phyloP scores from a whole-genome alignment of 2,797 vertebrate genomes.

The Macroramphosus scolopax region DNA sequence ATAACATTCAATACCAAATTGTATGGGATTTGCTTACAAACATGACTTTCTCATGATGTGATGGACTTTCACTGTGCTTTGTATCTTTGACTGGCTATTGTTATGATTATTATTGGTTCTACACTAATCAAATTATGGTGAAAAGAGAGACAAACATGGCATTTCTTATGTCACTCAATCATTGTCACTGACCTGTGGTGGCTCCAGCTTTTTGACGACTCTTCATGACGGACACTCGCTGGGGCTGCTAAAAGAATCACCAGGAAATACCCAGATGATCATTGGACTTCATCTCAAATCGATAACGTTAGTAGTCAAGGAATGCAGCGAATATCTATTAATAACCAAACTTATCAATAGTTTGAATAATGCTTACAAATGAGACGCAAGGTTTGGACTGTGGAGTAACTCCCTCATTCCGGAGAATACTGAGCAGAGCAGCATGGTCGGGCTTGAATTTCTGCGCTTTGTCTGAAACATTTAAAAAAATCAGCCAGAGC shows the following conservation, averaged over 20 bases:
- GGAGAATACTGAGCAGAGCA: constrained; percentile 60
- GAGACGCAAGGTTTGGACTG: constrained; percentile 49
- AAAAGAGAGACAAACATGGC: too few relatives aligned
- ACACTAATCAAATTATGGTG: too few relatives aligned
- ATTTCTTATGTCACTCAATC: neutral
- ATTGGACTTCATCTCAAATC: neutral
- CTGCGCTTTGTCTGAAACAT: constrained; percentile 49
- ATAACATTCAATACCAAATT: too few relatives aligned
- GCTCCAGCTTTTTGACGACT: constrained; percentile 46
- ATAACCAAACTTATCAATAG: neutral
- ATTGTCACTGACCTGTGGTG: constrained; percentile 48
- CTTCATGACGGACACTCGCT: constrained; percentile 71
- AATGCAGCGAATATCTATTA: too few relatives aligned
- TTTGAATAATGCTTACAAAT: constrained; percentile 54
- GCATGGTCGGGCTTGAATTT: constrained; percentile 47
- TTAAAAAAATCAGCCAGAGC: constrained; percentile 1
- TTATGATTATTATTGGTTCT: too few relatives aligned
- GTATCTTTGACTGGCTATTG: too few relatives aligned
- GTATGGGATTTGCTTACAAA: too few relatives aligned
- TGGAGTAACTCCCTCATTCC: constrained; percentile 50
- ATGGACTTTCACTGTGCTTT: too few relatives aligned
- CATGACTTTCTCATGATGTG: too few relatives aligned
- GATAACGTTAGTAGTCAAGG: too few relatives aligned
- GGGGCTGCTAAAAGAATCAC: constrained; percentile 57
- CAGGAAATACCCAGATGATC: neutral